These are phyloP conservation scores for Menidia beryllina DNA, from an alignment of 2,113 vertebrate genomes.

Conservation along the genomic window DNA sequence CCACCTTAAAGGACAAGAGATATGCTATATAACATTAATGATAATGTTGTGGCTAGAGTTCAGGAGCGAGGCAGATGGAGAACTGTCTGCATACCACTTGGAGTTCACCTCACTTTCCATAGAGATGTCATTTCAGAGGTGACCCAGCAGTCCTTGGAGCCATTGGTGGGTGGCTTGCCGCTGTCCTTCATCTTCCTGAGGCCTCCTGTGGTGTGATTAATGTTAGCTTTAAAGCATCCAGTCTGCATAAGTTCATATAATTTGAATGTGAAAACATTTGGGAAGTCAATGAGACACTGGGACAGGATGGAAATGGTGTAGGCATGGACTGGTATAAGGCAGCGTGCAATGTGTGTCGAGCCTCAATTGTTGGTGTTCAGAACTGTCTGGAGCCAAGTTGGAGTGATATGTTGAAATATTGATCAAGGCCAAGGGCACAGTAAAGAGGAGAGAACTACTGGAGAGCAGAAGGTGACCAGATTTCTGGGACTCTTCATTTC, in stretches of 20 bases:
- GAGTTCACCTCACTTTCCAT: constrained; percentile 31
- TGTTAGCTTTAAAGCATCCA: constrained; percentile 73
- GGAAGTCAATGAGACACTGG: constrained; percentile 51
- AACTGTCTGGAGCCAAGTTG: constrained; percentile 32
- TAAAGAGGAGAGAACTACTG: constrained; percentile 50
- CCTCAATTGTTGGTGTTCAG: constrained; percentile 53
- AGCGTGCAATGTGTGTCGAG: constrained; percentile 31
- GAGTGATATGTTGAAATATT: constrained; percentile 58
- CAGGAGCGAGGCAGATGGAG: constrained; percentile 38
- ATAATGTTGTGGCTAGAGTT: constrained; percentile 9
- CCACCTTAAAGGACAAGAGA: constrained; percentile 10
- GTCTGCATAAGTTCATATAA: constrained; percentile 55
- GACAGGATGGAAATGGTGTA: constrained; percentile 24
- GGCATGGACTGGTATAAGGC: constrained; percentile 8
- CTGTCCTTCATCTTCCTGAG: constrained; percentile 56
- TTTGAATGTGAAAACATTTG: constrained; percentile 56
- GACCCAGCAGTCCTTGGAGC: constrained; percentile 72
- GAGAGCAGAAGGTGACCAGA: constrained; percentile 57
- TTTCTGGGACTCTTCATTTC: constrained; percentile 67
- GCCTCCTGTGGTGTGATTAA: constrained; percentile 77
- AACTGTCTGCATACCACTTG: constrained; percentile 41
- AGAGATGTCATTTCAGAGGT: constrained; percentile 60
- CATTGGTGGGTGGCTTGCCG: constrained; percentile 48
- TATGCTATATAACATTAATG: constrained; percentile 12
- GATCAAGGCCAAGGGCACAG: constrained; percentile 66